Evolutionary conservation across 2,113 vertebrate species (phyloP), one percentile per base, ranked within the genome.

Genomic region (Melanerpes aurifrons): DNA sequence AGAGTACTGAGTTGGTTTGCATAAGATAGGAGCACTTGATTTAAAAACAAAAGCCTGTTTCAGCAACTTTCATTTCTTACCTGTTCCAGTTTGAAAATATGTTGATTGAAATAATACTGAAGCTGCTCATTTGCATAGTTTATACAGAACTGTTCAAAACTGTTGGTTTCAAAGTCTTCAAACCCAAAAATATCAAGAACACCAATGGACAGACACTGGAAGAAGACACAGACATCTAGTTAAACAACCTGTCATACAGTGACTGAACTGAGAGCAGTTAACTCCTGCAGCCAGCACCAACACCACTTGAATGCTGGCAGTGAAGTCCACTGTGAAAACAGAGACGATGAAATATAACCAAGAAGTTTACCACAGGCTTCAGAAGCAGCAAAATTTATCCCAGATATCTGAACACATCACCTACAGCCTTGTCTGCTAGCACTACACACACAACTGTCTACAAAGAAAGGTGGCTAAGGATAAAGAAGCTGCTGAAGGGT

Each of bases 111-210:
- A 96, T 99, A 99, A 97, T 99, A 99, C 97, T 99, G 99, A 63
- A 99, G 98, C 97, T 99, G 99, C 92, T 99, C 99, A 2, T 99
- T 99, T 88, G 99, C 99, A n/a, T 99, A 99, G 97, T 99, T 99
- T 94, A 99, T 99, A 95, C 99, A 99, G 97, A 99, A 99, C 95
- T 99, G 99, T 91, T 99, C 99, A 35, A 99, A 99, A 94, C 99
- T 99, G 97, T 99, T 99, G 84, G 98, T 99, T 92, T 98, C 97
- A 21, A 99, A 99, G 96, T 99, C 99, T 96, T 99, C 99, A 86
- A 99, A 99, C 67, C 99, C 99, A 59, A 99, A 99, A 84, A 99
- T 99, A 95, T 99, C 99, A 13, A 99, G 98, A 59, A 99, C 99
- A 9, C 99, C 99, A 6, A 99, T 99, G 72, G 99, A 99, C 91